Evolutionary conservation across 2,113 vertebrate genomes (phyloP), one percentile per base, ranked within the genome.

Genomic region (Aramus guarauna): DNA sequence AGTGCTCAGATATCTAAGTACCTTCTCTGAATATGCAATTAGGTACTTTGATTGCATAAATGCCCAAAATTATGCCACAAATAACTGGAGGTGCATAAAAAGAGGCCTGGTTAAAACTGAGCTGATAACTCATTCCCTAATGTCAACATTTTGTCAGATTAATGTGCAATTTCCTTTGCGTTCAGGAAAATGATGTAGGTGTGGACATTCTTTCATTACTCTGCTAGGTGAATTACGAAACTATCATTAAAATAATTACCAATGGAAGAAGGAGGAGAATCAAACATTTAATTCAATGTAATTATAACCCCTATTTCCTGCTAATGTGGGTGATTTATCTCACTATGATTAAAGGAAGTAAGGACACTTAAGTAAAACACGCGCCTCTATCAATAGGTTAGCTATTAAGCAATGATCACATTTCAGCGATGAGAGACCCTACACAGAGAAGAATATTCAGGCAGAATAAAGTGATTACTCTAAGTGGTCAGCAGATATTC

Each of bases 241-340:
- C 73, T 90, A 69, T 90, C 66, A 80, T 96, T 94, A 95, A 91
- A 92, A 95, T 83, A 95, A 96, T 90, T 95, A 89, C 74, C 91
- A 80, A 85, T 85, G 55, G 53, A 94, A 95, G 66, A 93, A 80
- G 47, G 71, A 85, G 53, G 34, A 64, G 92, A 96, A 91, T 83
- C 91, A 95, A 97, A 90, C 77, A 83, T 90, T 88, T 78, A 81
- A 84, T 87, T 94, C 50, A 60, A 59, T 92, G 74, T 63, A 90
- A 92, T 95, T 95, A 92, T 84, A 94, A 91, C 64, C 41, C 37
- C 14, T 73, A 45, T 80, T 88, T 94, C 91, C 53, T 89, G 67
- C 85, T 92, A 85, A 90, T 69, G 77, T 87, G 67, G 53, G 73
- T 91, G 73, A 94, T 92, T 91, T 85, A 69, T 87, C 84, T 91